Percentiles rank a stretch among this genome's conserved stretches.
phyloP scores from a whole-genome alignment of 35 echinoderm and acorn worm species.

The Ptychodera flava region DNA sequence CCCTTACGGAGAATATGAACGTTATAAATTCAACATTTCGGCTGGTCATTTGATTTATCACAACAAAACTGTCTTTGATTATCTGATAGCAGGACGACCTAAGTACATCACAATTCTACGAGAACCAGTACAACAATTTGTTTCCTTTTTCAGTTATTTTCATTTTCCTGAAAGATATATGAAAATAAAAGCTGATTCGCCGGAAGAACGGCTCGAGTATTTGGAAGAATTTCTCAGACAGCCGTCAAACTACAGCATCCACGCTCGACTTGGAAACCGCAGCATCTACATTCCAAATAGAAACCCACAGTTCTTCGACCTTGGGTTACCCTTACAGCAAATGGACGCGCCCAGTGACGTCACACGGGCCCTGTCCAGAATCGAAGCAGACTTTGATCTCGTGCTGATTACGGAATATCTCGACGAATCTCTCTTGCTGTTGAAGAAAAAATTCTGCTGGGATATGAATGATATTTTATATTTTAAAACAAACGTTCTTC shows the following conservation, averaged over 20 bases:
- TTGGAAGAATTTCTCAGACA: not conserved
- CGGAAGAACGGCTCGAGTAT: not conserved
- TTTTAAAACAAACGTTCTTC: not conserved
- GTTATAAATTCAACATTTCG: not conserved
- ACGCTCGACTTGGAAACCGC: not conserved
- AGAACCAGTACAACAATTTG: slow-evolving; percentile 16
- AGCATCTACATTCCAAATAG: not conserved
- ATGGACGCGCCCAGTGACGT: no score
- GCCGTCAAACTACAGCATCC: not conserved
- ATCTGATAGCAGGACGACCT: not conserved
- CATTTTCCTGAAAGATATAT: slow-evolving; percentile 5
- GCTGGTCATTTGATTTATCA: not conserved
- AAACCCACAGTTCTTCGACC: no score
- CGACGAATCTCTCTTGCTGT: slow-evolving; percentile 25
- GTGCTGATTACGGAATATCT: slow-evolving; percentile 34
- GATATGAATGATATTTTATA: slow-evolving; percentile 21
- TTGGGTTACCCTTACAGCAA: no score
- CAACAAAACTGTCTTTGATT: not conserved
- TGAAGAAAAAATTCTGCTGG: slow-evolving; percentile 22
- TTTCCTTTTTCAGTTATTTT: slow-evolving; percentile 24
- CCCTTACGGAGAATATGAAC: not conserved
- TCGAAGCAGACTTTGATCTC: slow-evolving; percentile 16
- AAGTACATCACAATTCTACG: slow-evolving; percentile 30
- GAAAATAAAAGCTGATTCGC: not conserved
- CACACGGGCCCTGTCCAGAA: not conserved